phyloP scores from a whole-genome alignment of 2,888 invertebrate species.

The Belgica antarctica region DNA sequence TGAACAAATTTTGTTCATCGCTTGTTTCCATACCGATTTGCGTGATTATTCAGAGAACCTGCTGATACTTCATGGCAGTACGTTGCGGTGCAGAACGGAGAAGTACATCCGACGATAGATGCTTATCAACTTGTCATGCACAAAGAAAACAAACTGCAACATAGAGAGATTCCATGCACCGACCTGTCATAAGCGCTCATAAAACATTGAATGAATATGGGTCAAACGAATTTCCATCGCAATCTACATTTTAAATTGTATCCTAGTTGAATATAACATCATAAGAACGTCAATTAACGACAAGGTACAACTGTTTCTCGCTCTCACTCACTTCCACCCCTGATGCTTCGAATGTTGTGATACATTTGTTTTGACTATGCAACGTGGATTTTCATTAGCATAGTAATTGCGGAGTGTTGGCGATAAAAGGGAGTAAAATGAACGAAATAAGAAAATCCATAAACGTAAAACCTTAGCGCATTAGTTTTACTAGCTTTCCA shows the following conservation, averaged over 20 bases:
- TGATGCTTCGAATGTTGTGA: no score
- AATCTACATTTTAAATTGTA: no score
- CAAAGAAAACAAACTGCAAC: no score
- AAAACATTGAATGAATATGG: no score
- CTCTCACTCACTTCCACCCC: not conserved
- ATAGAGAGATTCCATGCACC: no score
- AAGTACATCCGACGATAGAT: no score
- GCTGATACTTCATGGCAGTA: not conserved
- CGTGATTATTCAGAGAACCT: not conserved
- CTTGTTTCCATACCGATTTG: not conserved
- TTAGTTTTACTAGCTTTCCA: slow-evolving; percentile 29
- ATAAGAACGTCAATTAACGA: not conserved
- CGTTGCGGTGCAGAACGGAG: no score
- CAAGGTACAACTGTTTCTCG: not conserved
- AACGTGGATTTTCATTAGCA: slow-evolving; percentile 41
- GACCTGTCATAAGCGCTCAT: no score
- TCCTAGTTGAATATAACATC: no score
- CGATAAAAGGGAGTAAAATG: not conserved
- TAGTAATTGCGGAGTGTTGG: slow-evolving; percentile 39
- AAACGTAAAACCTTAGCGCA: slow-evolving; percentile 36
- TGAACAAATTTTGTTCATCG: not conserved
- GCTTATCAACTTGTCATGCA: no score
- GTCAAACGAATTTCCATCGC: not conserved
- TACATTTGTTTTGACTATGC: slow-evolving; percentile 21
- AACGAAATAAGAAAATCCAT: slow-evolving; percentile 30